Evolutionary conservation across 2,888 invertebrate species (phyloP), one percentile per base, ranked within the genome.

Genomic region (Mythimna lalbum): DNA sequence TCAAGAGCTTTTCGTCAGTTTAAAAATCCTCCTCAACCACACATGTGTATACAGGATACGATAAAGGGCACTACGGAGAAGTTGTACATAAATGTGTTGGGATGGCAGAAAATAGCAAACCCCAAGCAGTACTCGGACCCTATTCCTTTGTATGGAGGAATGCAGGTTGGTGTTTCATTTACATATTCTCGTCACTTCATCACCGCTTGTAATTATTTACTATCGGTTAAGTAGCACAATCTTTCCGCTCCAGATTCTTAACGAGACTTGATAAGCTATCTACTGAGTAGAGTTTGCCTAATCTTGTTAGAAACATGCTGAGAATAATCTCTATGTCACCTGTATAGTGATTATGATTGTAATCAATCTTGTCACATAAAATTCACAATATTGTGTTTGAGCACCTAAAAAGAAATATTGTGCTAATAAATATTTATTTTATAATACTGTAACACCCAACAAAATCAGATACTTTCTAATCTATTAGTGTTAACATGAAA

Each of bases 1-100:
- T 97, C 97, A 39, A 92, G 97, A 87, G 97, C 97, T 76, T 97
- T 97, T 90, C 96, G 97, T 67, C 96, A 97, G 86, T 97, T 97
- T 83, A 97, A 97, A 90, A 97, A 97, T 91, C 97, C 97, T 62
- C 97, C 97, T 2, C 97, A 97, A 82, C 97, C 97, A 17, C 97
- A 97, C 91, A 97, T 97, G 97, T 97, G 98, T 90, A 97, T 97
- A 86, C 96, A 96, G 84, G 97, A 97, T 78, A 96, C 96, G 10
- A 96, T 97, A 89, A 96, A 96, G 81, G 96, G 96, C 82, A 96
- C 96, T 27, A 92, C 96, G 1, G 96, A 96, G 73, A 97, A 97
- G 86, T 89, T 97, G 52, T 97, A 95, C 82, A 97, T 97, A 78
- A 97, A 97, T 90, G 97, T 97, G 53, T 90, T 97, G 62, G 97